Base-by-base conservation (phyloP, 2,888 invertebrate genomes). In the Trichogramma dendrolimi region DNA sequence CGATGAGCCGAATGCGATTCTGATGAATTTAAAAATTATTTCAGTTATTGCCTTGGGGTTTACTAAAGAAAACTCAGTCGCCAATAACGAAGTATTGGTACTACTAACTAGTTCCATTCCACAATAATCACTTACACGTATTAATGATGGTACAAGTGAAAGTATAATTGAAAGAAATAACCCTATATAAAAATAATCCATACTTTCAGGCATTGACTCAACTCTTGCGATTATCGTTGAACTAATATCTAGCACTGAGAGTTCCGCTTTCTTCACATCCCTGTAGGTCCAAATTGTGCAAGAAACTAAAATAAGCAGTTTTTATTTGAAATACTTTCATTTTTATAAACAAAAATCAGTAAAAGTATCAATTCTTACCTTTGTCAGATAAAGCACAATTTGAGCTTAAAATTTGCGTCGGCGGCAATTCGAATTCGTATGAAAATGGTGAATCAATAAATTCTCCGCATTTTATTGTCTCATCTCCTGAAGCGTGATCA, bases 221-320 rank as follows among this genome's bases (percentile, higher is more conserved):
- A 96, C 96, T 70, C 92, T 88, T 68, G 91, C 90, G 68, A 96
- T 96, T 72, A 97, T 96, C 67, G 90, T 90, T 72, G 94, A 94
- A 75, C 94, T 94, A 71, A 97, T 96, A 80, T 97, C 96, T 63
- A 97, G 83, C 4, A 95, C 94, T 0, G 95, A 94, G 68, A 97
- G 83, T 78, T 96, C 94, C 0, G 94, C 92, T 76, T 96, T 96
- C 73, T 95, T 91, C 39, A 92, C 88, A 66, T 95, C 94, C 6
- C 90, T 87, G 42, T 87, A 86, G 75, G 95, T 94, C 96, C 96
- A 97, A 81, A 97, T 90, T 55, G 94, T 93, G 77, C 96, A 97
- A 72, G 93, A 95, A 65, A 96, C 96, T 95, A 79, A 38, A 80
- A 73, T 58, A 69, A 61, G 58, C 61, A 41, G 47, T 50, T 49